Evolutionary conservation across 2,797 vertebrate genomes (phyloP), one percentile per base, ranked within the genome.

Genomic region (Anabas testudineus): DNA sequence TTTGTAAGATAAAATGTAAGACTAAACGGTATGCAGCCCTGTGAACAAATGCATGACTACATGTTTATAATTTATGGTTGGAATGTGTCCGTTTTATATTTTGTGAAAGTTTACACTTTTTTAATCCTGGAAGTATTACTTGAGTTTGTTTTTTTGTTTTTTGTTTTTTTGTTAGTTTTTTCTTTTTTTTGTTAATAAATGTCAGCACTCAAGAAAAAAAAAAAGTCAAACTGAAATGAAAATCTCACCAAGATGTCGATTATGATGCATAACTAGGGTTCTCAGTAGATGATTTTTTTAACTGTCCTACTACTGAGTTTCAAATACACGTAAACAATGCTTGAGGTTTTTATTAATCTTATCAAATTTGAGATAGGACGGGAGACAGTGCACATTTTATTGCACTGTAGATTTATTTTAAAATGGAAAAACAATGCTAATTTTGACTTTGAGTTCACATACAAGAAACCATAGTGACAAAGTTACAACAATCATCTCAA

Each of bases 91-190:
- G 91, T 93, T 93, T 93, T 93, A 92, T 93, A 93, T 93, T 93
- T 92, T 91, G 91, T 93, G 91, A 91, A 89, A 90, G 91, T 93
- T 93, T 93, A 93, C 91, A 93, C 91, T 93, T 93, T 93, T 93
- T 91, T 93, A 93, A 91, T 90, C 85, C 90, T 90, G 81, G 87
- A 90, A 92, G 83, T 92, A 91, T 90, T 88, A 84, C 51, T 86
- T 90, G 21, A 49, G 37, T 39, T 39, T 16, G 87, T 90, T 74
- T 87, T 76, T 76, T 49, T 80, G 80, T 85, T 86, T 90, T 86
- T 90, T 89, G 86, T 91, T 90, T 87, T 90, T 74, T 87, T 76
- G n/a, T n/a, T n/a, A n/a, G n/a, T 87, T 90, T 74, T 87, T 76
- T 76, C 49, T 80, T 80, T 85, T 86, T 90, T 86, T 90, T 89